Conservation (phyloP, 2,888 invertebrate genomes). For the Scaptomyza tumidula region DNA sequence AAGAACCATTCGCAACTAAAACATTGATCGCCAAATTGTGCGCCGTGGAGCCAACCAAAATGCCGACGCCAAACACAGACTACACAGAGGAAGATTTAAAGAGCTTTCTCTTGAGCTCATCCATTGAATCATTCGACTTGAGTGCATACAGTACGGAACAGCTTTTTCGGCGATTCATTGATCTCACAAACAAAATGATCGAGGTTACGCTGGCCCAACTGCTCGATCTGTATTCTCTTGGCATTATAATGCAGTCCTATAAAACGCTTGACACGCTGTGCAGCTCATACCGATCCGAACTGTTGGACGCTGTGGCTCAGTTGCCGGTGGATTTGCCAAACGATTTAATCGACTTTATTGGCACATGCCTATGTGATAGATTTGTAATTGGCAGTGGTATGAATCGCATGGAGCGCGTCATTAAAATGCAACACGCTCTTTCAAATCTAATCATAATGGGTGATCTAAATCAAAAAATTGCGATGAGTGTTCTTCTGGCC, state of each 20-base stretch:
- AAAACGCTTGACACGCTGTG: conserved; percentile 8
- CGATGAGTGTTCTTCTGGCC: conserved; percentile 43
- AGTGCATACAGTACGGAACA: conserved; percentile 5
- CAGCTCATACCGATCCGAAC: conserved; percentile 23
- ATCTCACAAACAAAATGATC: not conserved
- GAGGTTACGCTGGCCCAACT: conserved; percentile 26
- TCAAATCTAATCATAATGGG: conserved; percentile 26
- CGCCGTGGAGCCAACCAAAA: not conserved
- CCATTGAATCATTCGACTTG: not conserved
- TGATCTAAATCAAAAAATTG: conserved; percentile 21
- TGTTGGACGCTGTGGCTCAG: conserved; percentile 38
- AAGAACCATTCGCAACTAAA: not conserved
- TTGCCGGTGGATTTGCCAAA: conserved; percentile 18
- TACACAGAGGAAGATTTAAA: conserved; percentile 1
- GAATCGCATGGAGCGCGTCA: conserved; percentile 34
- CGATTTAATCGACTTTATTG: conserved; percentile 32
- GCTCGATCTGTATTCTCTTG: conserved; percentile 46
- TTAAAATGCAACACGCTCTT: conserved; percentile 40
- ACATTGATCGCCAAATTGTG: not conserved
- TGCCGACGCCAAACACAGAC: too few relatives aligned
- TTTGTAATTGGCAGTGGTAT: conserved; percentile 30
- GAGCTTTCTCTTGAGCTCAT: not conserved
- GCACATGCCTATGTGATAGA: conserved; percentile 20
- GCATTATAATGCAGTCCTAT: conserved; percentile 51
- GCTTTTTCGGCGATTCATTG: conserved; percentile 11